Conservation (phyloP, 2,113 vertebrate species). For the Catagonus wagneri region DNA sequence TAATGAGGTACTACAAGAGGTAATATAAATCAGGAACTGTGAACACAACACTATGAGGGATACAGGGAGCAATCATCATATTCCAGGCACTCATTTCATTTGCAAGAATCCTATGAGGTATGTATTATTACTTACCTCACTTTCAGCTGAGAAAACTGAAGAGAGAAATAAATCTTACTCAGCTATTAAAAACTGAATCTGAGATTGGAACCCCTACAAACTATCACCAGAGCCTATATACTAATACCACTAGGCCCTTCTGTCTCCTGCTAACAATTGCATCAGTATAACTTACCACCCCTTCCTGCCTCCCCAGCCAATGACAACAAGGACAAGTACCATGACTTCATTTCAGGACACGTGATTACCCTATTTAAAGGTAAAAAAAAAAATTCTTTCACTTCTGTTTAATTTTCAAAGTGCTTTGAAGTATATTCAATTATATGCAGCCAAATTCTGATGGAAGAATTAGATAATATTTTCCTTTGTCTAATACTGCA, state of each 20-base stretch:
- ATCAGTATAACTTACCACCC: background rate
- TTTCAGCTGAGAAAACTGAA: conserved; percentile 17
- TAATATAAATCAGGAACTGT: background rate
- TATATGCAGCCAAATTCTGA: conserved; percentile 31
- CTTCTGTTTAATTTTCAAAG: conserved; percentile 35
- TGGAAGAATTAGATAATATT: background rate
- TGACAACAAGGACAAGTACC: background rate
- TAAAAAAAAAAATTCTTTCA: background rate
- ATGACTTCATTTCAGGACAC: background rate
- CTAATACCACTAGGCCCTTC: background rate
- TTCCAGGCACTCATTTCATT: background rate
- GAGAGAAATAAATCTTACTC: background rate
- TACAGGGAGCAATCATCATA: background rate
- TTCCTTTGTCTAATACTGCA: background rate
- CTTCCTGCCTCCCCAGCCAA: background rate
- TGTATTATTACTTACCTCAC: background rate
- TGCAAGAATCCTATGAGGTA: background rate
- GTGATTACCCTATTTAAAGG: background rate
- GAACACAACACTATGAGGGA: background rate
- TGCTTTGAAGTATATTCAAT: background rate
- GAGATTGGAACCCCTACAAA: background rate
- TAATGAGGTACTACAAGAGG: background rate
- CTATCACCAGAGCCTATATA: background rate
- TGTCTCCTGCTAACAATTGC: background rate
- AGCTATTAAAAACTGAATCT: background rate